Evolutionary conservation across 2,888 invertebrate genomes (phyloP).

Genomic region (Spisula subtruncata): DNA sequence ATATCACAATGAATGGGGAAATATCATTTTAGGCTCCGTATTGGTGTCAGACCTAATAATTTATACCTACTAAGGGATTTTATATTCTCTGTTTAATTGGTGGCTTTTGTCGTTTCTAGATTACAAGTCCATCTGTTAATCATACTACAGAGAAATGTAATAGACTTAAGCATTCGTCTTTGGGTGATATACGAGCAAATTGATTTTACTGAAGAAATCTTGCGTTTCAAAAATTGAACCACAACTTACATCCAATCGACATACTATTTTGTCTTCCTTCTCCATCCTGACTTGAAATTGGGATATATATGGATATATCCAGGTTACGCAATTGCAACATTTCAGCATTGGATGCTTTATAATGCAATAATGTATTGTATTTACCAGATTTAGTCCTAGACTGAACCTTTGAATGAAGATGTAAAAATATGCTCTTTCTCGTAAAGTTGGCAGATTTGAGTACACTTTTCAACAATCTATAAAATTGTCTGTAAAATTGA

Average conservation of each 20-base stretch:
- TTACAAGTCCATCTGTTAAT: background rate
- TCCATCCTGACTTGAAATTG: too few species aligned
- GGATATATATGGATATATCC: too few species aligned
- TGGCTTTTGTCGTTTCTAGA: background rate
- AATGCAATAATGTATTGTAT: too few species aligned
- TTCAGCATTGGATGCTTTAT: too few species aligned
- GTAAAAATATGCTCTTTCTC: too few species aligned
- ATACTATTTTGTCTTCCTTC: background rate
- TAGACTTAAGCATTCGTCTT: background rate
- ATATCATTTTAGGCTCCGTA: background rate
- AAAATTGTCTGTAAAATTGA: too few species aligned
- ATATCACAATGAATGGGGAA: background rate
- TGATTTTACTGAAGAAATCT: background rate
- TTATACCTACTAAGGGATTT: slow-evolving; percentile 8
- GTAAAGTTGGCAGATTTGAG: too few species aligned
- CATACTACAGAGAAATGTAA: slow-evolving; percentile 21
- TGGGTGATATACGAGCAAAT: background rate
- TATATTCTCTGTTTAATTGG: slow-evolving; percentile 11
- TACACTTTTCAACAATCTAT: too few species aligned
- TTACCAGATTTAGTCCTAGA: too few species aligned
- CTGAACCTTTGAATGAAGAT: too few species aligned
- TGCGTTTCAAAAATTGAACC: background rate
- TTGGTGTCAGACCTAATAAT: background rate
- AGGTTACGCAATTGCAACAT: too few species aligned
- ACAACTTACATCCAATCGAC: background rate